phyloP scores from a whole-genome alignment of 2,888 invertebrate genomes.

The Argyresthia albistria region DNA sequence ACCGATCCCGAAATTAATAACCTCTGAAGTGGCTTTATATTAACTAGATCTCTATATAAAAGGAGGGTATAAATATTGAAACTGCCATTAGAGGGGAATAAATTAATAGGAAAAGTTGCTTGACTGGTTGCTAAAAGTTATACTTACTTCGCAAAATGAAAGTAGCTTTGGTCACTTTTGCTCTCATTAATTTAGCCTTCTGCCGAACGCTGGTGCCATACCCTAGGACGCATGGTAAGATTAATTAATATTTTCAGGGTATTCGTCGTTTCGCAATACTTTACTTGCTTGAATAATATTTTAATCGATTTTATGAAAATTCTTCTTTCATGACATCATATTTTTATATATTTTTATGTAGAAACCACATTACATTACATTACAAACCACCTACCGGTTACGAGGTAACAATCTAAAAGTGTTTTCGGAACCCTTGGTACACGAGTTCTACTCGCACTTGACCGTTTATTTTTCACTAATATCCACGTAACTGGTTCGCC shows the following conservation, averaged over 20 bases:
- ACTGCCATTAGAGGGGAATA: background rate
- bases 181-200: constrained; percentile 28
- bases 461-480: too few relatives aligned
- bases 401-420: too few relatives aligned
- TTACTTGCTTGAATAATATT: too few relatives aligned
- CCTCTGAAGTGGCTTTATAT: constrained; percentile 1
- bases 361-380: too few relatives aligned
- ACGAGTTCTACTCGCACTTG: too few relatives aligned
- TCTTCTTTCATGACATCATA: too few relatives aligned
- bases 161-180: constrained; percentile 26
- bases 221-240: constrained; percentile 24
- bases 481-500: too few relatives aligned
- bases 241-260: background rate
- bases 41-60: background rate
- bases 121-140: background rate
- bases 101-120: background rate
- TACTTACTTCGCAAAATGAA: constrained; percentile 38
- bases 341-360: too few relatives aligned
- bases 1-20: background rate
- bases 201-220: constrained; percentile 25
- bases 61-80: background rate
- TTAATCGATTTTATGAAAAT: too few relatives aligned
- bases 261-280: too few relatives aligned
- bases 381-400: too few relatives aligned
- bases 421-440: background rate